phyloP scores from a whole-genome alignment of 2,113 vertebrate species.

The Lepisosteus osseus region DNA sequence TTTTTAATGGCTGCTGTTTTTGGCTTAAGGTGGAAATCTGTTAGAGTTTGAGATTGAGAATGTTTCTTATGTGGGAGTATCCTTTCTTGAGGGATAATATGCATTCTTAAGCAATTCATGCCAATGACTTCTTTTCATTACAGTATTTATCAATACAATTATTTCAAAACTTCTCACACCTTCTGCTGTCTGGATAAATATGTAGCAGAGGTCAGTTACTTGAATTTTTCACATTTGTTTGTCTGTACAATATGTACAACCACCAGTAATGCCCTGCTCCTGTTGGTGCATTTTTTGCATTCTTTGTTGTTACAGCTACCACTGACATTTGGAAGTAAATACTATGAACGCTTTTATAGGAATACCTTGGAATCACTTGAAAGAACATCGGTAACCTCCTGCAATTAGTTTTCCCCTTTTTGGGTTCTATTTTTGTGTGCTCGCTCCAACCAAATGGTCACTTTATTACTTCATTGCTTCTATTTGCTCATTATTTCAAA shows the following conservation, averaged over 20 bases:
- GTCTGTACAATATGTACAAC: no score
- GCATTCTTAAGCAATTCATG: no score
- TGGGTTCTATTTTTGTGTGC: constrained; percentile 59
- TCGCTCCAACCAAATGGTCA: constrained; percentile 39
- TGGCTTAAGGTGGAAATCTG: no score
- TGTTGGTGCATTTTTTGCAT: neutral
- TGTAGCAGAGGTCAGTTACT: neutral
- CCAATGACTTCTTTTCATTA: no score
- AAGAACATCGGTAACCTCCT: constrained; percentile 31
- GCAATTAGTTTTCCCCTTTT: constrained; percentile 63
- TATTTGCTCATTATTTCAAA: constrained; percentile 7
- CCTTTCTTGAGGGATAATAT: no score
- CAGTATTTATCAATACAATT: no score
- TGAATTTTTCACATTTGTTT: no score
- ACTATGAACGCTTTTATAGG: constrained; percentile 59
- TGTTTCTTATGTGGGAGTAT: no score
- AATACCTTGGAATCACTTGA: constrained; percentile 62
- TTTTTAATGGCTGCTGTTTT: no score
- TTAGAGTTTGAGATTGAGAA: no score
- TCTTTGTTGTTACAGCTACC: neutral
- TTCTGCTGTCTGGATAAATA: neutral
- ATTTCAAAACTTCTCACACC: neutral
- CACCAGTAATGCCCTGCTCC: neutral
- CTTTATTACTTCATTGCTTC: constrained; percentile 48
- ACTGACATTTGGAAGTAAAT: constrained; percentile 27